Percentiles rank a stretch among this genome's conserved stretches.
phyloP scores from a whole-genome alignment of 1,140 invertebrate genomes.

The Trachymyrmex septentrionalis region DNA sequence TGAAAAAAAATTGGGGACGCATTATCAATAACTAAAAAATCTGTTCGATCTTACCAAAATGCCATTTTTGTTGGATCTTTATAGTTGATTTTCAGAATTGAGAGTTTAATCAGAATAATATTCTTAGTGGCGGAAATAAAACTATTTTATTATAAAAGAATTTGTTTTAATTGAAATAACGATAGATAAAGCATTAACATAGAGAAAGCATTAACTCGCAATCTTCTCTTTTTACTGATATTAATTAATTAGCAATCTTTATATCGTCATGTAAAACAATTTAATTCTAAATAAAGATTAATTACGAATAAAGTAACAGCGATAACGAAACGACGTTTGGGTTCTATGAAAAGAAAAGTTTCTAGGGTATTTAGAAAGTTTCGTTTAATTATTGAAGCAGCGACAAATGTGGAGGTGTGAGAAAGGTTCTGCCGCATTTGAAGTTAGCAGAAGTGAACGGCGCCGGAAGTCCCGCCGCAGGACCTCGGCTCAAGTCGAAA shows the following conservation, averaged over 20 bases:
- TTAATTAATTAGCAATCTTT: background rate
- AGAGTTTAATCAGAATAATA: too few relatives aligned
- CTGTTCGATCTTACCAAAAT: too few relatives aligned
- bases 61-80: too few relatives aligned
- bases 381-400: conserved; percentile 29
- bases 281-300: background rate
- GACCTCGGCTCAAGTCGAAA: conserved; percentile 80
- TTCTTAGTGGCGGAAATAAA: background rate
- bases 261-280: background rate
- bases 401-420: conserved; percentile 72
- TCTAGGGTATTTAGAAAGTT: background rate
- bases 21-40: background rate
- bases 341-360: background rate
- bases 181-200: background rate
- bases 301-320: background rate
- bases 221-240: background rate
- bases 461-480: conserved; percentile 79
- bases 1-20: conserved; percentile 39
- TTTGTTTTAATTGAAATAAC: conserved; percentile 5
- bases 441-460: conserved; percentile 87
- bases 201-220: background rate
- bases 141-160: conserved; percentile 13
- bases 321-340: background rate
- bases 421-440: conserved; percentile 87
- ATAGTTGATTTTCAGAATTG: too few relatives aligned